These are phyloP conservation scores for Chlorodrepanis virens DNA, from an alignment of 2,113 vertebrate genomes.

Conservation along the genomic window DNA sequence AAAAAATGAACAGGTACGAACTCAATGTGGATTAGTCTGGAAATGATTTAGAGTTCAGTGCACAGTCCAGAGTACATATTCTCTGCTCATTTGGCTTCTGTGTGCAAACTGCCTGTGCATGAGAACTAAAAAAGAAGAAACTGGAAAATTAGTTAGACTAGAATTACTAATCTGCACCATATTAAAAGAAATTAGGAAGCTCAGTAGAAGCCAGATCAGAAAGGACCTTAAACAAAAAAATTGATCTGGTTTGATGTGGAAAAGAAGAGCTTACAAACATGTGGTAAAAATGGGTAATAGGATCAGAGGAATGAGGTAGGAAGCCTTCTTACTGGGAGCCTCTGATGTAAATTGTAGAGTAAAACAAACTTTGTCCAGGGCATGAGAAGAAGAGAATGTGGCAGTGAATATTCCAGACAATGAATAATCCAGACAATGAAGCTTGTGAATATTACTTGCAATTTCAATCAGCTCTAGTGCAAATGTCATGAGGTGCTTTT, in stretches of 20 bases:
- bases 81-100: not conserved
- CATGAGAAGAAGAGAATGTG: not conserved
- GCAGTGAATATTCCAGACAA: not conserved
- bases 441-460: not conserved
- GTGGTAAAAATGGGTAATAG: not conserved
- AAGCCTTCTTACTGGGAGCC: not conserved
- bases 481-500: not conserved
- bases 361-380: not conserved
- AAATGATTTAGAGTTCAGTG: not conserved
- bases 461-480: not conserved
- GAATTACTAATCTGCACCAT: rapidly evolving
- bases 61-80: not conserved
- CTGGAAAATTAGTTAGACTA: not conserved
- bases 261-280: not conserved
- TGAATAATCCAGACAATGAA: not conserved
- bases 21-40: not conserved
- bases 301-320: not conserved
- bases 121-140: not conserved
- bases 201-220: not conserved
- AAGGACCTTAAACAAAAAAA: not conserved
- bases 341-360: not conserved
- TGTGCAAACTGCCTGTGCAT: not conserved
- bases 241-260: not conserved
- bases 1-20: not conserved
- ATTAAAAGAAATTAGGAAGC: not conserved